Conservation (phyloP, 1,140 invertebrate genomes). For the Hormaphis cornu region DNA sequence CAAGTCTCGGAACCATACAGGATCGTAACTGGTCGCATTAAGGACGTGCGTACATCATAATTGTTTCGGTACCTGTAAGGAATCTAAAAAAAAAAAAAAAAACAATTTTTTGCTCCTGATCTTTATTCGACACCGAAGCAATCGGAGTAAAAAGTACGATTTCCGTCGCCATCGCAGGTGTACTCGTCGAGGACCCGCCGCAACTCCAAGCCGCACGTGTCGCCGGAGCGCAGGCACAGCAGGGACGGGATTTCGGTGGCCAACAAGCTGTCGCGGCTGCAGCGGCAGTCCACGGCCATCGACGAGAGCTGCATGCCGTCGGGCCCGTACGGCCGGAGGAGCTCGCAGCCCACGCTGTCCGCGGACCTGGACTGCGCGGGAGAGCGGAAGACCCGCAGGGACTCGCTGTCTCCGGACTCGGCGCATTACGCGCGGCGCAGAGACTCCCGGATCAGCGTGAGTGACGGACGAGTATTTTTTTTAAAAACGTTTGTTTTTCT, state of each 20-base stretch:
- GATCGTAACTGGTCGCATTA: no score
- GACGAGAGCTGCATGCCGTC: constrained; percentile 69
- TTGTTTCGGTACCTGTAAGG: no score
- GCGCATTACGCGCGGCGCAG: constrained; percentile 52
- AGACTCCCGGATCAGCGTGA: constrained; percentile 47
- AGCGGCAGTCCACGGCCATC: constrained; percentile 76
- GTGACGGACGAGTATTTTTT: constrained; percentile 35
- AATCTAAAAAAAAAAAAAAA: no score
- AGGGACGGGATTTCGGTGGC: constrained; percentile 22
- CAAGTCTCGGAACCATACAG: no score
- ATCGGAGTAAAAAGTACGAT: no score
- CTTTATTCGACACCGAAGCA: no score
- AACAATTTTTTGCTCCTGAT: no score
- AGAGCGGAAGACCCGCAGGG: constrained; percentile 64
- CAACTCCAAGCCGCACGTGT: constrained; percentile 56
- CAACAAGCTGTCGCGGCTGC: constrained; percentile 51
- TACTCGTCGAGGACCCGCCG: constrained; percentile 44
- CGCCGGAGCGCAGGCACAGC: constrained; percentile 41
- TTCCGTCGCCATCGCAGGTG: constrained; percentile 37
- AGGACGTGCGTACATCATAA: no score
- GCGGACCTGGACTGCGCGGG: constrained; percentile 53
- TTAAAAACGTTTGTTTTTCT: background rate
- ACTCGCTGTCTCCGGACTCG: constrained; percentile 78
- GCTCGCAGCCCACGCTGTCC: constrained; percentile 69
- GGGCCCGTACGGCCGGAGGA: constrained; percentile 51